These are phyloP conservation scores for human (Homo sapiens) DNA, from an alignment of 2,113 vertebrate species.

Conservation along the genomic window GRCh38 chr11:12070501-12071000, in stretches of 20 bases:
- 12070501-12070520: not conserved
- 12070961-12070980: not conserved
- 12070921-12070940: not conserved
- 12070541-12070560: not conserved
- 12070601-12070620: constrained; percentile 35
- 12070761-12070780: not conserved
- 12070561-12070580: not conserved
- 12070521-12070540: constrained; percentile 48
- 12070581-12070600: not conserved
- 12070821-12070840: not conserved
- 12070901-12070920: not conserved
- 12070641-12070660: not conserved
- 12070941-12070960: not conserved
- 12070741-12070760: not conserved
- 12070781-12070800: rapidly evolving
- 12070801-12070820: not conserved
- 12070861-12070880: not conserved
- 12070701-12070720: not conserved
- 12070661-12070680: not conserved
- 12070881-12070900: rapidly evolving
- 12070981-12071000: not conserved
- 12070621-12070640: not conserved
- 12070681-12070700: not conserved
- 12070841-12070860: not conserved
- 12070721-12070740: not conserved